Evolutionary conservation across 92 coral and sea anemone species (phyloP).

Genomic region (Blastomussa wellsi): DNA sequence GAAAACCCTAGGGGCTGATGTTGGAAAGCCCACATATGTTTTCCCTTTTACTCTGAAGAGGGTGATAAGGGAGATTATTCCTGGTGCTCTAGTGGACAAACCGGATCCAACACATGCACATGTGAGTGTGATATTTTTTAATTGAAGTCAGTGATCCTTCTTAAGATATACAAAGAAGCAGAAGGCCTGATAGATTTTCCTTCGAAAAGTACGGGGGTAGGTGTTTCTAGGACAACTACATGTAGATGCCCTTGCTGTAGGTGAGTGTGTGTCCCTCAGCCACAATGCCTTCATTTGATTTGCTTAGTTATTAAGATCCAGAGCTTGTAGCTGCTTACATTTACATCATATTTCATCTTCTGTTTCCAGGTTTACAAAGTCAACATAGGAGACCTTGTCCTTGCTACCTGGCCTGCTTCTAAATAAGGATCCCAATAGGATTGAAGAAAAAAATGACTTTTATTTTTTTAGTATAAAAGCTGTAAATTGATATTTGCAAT

Average conservation of each 20-base stretch:
- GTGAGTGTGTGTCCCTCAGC: not conserved
- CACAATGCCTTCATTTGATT: not conserved
- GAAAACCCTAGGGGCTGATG: conserved; percentile 28
- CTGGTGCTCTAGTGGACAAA: conserved; percentile 22
- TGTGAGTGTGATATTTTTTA: conserved; percentile 2
- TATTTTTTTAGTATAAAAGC: not conserved
- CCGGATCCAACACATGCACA: conserved; percentile 30
- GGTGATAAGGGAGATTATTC: conserved; percentile 37
- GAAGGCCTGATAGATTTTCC: not conserved
- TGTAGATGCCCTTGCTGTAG: not conserved
- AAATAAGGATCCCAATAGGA: not conserved
- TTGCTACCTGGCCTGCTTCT: conserved; percentile 53
- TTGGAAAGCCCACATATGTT: conserved; percentile 25
- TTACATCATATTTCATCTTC: not conserved
- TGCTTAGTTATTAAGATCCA: not conserved
- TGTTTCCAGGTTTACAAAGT: conserved; percentile 59
- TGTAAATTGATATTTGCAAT: not conserved
- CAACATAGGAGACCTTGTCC: conserved; percentile 55
- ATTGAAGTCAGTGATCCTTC: not conserved
- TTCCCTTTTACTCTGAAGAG: conserved; percentile 39
- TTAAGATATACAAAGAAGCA: not conserved
- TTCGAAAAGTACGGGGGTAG: not conserved
- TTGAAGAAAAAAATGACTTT: not conserved
- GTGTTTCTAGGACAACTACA: not conserved
- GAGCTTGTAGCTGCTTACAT: not conserved